Evolutionary conservation across 2,113 vertebrate species (phyloP).

Genomic region (Setophaga kirtlandii): DNA sequence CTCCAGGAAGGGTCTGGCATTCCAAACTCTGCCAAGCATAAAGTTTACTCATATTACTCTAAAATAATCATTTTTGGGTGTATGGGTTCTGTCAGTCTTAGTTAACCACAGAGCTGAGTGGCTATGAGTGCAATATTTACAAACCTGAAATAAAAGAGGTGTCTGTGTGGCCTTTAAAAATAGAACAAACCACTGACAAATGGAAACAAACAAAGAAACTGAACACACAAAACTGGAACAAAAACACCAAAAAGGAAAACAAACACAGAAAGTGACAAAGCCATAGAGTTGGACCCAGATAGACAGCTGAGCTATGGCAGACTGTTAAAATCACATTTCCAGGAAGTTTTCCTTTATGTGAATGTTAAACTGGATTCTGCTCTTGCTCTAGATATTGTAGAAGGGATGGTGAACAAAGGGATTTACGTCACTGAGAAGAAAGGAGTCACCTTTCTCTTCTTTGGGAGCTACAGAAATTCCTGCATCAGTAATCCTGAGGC

Average conservation of each 20-base stretch:
- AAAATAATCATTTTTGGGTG: not conserved
- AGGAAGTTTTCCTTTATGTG: not conserved
- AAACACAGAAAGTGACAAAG: not conserved
- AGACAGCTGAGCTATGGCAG: not conserved
- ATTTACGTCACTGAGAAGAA: slow-evolving; percentile 86
- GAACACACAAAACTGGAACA: not conserved
- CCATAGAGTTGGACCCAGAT: accelerated
- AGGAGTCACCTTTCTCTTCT: slow-evolving; percentile 86
- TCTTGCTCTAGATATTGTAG: slow-evolving; percentile 85
- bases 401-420: slow-evolving; percentile 91
- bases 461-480: slow-evolving; percentile 84
- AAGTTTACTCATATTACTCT: not conserved
- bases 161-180: not conserved
- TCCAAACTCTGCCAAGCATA: not conserved
- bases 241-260: not conserved
- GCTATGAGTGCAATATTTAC: not conserved
- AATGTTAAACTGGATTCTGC: not conserved
- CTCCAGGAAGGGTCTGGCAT: not conserved
- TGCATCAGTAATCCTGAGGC: slow-evolving; percentile 88
- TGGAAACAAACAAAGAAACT: not conserved
- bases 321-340: not conserved
- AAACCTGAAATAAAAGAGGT: not conserved
- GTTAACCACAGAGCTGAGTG: not conserved
- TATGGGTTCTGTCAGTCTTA: not conserved
- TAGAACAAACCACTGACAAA: not conserved